Conservation (phyloP, 2,113 vertebrate species). For the Trachemys scripta region DNA sequence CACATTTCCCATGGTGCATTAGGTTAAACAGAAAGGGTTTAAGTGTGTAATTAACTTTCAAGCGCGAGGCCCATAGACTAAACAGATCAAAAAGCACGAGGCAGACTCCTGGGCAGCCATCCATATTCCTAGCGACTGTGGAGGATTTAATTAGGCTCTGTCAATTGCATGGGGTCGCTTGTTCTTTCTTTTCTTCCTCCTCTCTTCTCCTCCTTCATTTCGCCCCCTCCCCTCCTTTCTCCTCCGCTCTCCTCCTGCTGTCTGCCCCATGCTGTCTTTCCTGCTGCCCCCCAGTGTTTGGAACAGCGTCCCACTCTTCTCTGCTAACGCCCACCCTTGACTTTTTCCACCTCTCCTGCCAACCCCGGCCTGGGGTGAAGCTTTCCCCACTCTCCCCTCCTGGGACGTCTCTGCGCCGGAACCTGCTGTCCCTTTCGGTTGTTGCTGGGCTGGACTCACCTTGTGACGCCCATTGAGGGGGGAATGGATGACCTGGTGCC, state of each 20-base stretch:
- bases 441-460: neutral
- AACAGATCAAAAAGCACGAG: neutral
- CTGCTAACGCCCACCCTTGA: neutral
- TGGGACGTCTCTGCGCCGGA: neutral
- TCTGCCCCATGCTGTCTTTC: neutral
- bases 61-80: neutral
- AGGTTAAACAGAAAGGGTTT: conserved; percentile 62
- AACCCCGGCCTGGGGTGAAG: neutral
- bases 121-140: neutral
- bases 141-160: conserved; percentile 40
- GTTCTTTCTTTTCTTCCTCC: conserved; percentile 7
- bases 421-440: neutral
- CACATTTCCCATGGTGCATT: neutral
- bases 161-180: neutral
- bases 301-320: neutral
- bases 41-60: conserved; percentile 63
- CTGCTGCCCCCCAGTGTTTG: neutral
- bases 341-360: neutral
- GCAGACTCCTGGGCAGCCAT: conserved; percentile 36
- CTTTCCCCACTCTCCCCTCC: neutral
- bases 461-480: neutral
- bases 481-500: neutral
- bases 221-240: neutral
- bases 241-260: neutral
- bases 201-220: neutral